phyloP scores from a whole-genome alignment of 2,888 invertebrate species.

The Cataglyphis rosenhaueri region DNA sequence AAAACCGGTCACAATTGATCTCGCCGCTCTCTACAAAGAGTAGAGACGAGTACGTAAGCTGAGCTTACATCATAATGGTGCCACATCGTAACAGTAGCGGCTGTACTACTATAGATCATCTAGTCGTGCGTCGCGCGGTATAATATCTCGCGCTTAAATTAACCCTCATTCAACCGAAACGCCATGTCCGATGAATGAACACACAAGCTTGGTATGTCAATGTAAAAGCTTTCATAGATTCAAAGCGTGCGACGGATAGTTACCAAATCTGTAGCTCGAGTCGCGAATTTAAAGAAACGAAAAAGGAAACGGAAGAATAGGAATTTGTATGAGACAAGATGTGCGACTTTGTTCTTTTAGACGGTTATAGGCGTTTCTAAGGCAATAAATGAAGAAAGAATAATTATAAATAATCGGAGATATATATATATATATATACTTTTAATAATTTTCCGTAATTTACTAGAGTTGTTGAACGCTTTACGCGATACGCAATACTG shows the following conservation, averaged over 20 bases:
- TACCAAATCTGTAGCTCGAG: neutral
- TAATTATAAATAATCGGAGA: neutral
- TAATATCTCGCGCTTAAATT: slow-evolving; percentile 48
- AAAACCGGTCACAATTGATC: slow-evolving; percentile 64
- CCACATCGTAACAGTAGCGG: slow-evolving; percentile 45
- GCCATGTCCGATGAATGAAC: slow-evolving; percentile 23
- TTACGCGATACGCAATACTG: neutral
- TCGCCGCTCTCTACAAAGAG: slow-evolving; percentile 38
- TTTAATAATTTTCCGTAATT: neutral
- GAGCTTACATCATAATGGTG: slow-evolving; percentile 67
- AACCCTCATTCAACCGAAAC: slow-evolving; percentile 50
- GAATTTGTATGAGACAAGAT: neutral
- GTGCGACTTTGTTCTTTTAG: neutral
- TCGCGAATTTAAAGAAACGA: neutral
- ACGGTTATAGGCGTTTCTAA: neutral
- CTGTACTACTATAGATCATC: slow-evolving; percentile 64
- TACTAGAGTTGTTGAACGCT: neutral
- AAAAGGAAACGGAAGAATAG: neutral
- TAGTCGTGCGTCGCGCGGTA: slow-evolving; percentile 58
- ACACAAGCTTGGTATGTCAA: neutral
- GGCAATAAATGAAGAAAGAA: neutral
- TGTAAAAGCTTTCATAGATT: neutral
- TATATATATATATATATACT: no score
- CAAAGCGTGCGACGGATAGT: neutral
- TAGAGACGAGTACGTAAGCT: slow-evolving; percentile 40